These are phyloP conservation scores for Channa argus DNA, from an alignment of 2,113 vertebrate genomes.

Conservation along the genomic window DNA sequence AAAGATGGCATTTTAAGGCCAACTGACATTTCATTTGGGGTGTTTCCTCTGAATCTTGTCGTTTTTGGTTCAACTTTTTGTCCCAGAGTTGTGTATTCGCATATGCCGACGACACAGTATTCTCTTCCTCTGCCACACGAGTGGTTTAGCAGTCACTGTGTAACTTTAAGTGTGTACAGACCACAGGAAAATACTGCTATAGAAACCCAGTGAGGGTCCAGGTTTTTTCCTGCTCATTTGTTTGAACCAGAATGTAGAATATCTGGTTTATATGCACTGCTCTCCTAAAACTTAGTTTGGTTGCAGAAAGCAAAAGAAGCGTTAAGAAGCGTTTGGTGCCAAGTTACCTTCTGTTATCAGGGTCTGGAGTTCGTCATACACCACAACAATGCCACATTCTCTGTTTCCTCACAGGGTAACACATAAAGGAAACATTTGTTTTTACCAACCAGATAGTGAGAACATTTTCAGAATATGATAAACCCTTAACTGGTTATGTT, in stretches of 20 bases:
- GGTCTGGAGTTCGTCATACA: slow-evolving; percentile 80
- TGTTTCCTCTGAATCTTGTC: slow-evolving; percentile 36
- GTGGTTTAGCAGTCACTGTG: slow-evolving; percentile 84
- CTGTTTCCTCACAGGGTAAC: slow-evolving; percentile 86
- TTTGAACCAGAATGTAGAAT: slow-evolving; percentile 90
- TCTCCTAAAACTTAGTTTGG: slow-evolving; percentile 89
- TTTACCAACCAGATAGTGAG: not conserved
- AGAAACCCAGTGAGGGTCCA: slow-evolving; percentile 86
- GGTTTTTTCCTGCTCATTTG: slow-evolving; percentile 89
- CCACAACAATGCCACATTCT: slow-evolving; percentile 86
- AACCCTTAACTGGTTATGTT: too few species aligned
- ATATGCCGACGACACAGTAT: slow-evolving; percentile 79
- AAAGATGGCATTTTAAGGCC: slow-evolving; percentile 87
- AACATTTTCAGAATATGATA: not conserved
- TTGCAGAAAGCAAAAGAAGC: slow-evolving; percentile 88
- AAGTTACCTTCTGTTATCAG: slow-evolving; percentile 84
- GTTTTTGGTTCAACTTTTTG: slow-evolving; percentile 76
- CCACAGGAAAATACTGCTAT: slow-evolving; percentile 87
- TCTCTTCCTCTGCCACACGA: slow-evolving; percentile 34
- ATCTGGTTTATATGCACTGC: slow-evolving; percentile 88
- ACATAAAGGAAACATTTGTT: slow-evolving; percentile 19
- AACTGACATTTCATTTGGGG: slow-evolving; percentile 23
- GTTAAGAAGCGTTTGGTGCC: slow-evolving; percentile 88
- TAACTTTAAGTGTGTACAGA: slow-evolving; percentile 90
- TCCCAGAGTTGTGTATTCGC: slow-evolving; percentile 86